These are phyloP conservation scores for Otus sunia DNA, from an alignment of 2,113 vertebrate species.

Conservation along the genomic window DNA sequence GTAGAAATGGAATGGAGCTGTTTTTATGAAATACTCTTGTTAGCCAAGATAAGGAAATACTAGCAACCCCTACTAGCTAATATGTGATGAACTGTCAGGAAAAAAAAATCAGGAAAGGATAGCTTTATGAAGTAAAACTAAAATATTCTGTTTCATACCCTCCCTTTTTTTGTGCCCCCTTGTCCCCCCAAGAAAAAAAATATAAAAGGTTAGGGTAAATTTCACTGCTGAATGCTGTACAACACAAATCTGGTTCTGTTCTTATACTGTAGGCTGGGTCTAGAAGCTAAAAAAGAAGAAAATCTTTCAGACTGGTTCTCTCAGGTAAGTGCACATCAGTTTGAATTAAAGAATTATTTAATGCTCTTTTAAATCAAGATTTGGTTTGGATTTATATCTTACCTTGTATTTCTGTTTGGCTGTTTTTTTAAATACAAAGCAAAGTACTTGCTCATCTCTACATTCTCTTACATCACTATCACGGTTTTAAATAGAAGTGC, in stretches of 20 bases:
- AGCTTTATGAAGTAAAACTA: neutral
- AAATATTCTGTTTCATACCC: neutral
- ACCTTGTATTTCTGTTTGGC: neutral
- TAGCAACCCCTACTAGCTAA: neutral
- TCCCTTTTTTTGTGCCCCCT: neutral
- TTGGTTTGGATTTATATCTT: neutral
- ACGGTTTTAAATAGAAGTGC: neutral
- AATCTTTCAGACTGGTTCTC: constrained; percentile 97
- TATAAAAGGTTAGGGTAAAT: neutral
- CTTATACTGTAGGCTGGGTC: constrained; percentile 80
- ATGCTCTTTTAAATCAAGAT: neutral
- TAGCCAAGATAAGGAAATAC: neutral
- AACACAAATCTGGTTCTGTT: neutral
- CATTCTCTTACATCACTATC: neutral
- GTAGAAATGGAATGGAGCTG: neutral
- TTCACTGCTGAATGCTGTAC: neutral
- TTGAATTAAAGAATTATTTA: neutral
- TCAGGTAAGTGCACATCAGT: constrained; percentile 78
- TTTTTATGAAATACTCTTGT: neutral
- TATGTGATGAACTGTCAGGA: neutral
- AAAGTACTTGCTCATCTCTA: neutral
- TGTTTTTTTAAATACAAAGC: neutral
- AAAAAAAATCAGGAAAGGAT: neutral
- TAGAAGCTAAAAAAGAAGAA: constrained; percentile 96
- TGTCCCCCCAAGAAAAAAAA: neutral